These are phyloP conservation scores for Anoplius nigerrimus DNA, from an alignment of 2,888 invertebrate genomes.

Conservation along the genomic window DNA sequence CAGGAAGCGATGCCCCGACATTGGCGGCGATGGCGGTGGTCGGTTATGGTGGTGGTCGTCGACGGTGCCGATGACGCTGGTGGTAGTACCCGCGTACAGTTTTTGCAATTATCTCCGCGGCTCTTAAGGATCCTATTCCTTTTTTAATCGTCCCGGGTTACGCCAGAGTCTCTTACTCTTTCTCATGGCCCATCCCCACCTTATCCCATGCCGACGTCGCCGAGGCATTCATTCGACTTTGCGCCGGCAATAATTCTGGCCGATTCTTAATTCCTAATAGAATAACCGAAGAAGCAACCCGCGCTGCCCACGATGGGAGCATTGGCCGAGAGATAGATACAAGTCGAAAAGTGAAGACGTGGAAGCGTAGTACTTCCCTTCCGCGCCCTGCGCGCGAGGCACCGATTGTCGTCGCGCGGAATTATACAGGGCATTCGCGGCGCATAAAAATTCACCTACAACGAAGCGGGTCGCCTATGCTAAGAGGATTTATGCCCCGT, in stretches of 20 bases:
- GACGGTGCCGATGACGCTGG: too few species aligned
- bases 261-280: not conserved
- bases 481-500: not conserved
- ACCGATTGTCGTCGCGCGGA: too few species aligned
- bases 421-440: too few species aligned
- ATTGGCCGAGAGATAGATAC: too few species aligned
- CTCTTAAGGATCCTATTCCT: constrained; percentile 48
- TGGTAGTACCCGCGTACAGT: constrained; percentile 30
- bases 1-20: constrained; percentile 5
- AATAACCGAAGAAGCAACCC: not conserved
- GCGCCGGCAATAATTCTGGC: not conserved
- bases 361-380: too few species aligned
- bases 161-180: not conserved
- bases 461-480: not conserved
- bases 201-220: not conserved
- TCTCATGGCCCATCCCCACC: not conserved
- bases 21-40: constrained; percentile 22
- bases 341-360: too few species aligned
- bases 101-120: constrained; percentile 69
- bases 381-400: too few species aligned
- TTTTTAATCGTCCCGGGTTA: constrained; percentile 32
- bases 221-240: not conserved
- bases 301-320: not conserved
- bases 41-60: constrained; percentile 17
- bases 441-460: too few species aligned